Base-by-base conservation (phyloP, 2,113 vertebrate genomes). In the Nannospalax galili region DNA sequence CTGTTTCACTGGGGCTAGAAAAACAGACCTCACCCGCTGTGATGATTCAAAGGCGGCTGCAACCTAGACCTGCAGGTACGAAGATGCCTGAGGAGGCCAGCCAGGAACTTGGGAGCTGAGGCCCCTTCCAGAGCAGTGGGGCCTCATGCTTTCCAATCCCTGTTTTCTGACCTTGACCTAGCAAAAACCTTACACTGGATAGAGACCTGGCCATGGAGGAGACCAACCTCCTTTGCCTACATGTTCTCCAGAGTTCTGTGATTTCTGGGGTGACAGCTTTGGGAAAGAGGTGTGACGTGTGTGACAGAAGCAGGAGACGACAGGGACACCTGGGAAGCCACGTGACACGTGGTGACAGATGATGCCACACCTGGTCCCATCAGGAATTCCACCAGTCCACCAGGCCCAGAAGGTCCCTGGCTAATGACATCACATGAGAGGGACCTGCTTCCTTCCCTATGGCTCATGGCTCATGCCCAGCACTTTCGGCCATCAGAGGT, bases 391-490 rank as follows among this genome's bases (percentile, higher is more conserved):
- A 0, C 5, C 30, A 0, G 22, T 52, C 1, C 5, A 20, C 8
- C 1, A 0, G 17, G 14, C 4, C 0, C 37, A 26, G 65, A 4
- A 37, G 64, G 24, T 5, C 1, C 7, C 32, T 1, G 28, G 24
- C 74, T 8, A 3, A 14, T 7, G 56, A 19, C 14, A 2, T 15
- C 70, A 15, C 22, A 2, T 0, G 0, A 12, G 28, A 22, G 10
- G 0, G 5, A 2, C 2, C 16, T 2, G 10, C 24, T 19, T 74
- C 0, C 14, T 15, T 58, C 67, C 1, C 5, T 0, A 8, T 14
- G 22, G 4, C 42, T 75, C 19, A 3, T 12, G 3, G 19, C 67
- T 35, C 30, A 8, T 40, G 48, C 11, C 15, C 3, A 16, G 11
- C 10, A 3, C n/a, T 0, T 11, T 16, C 52, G 0, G 70, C 56